Evolutionary conservation across 2,797 vertebrate species (phyloP).

Genomic region (Miichthys miiuy): DNA sequence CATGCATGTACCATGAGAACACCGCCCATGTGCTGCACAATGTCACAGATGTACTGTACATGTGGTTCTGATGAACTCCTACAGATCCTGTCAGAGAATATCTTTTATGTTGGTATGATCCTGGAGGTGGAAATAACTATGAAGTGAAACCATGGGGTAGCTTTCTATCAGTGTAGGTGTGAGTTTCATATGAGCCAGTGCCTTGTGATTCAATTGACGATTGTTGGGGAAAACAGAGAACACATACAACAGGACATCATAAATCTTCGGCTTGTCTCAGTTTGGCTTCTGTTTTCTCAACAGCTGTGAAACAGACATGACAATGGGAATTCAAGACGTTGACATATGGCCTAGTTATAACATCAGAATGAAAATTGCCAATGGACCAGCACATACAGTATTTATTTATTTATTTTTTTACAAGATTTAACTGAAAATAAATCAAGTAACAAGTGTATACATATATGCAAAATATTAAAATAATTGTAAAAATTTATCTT

Average conservation of each 20-base stretch:
- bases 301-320: conserved; percentile 30
- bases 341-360: not conserved
- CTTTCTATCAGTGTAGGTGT: conserved; percentile 68
- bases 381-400: not conserved
- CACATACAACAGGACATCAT: conserved; percentile 11
- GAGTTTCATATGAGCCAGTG: conserved; percentile 51
- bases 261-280: conserved; percentile 33
- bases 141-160: conserved; percentile 55
- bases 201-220: conserved; percentile 63
- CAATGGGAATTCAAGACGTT: not conserved
- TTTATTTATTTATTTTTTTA: no score
- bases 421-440: no score
- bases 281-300: conserved; percentile 31
- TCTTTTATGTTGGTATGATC: conserved; percentile 54
- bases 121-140: conserved; percentile 56
- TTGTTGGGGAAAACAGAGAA: conserved; percentile 71
- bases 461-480: no score
- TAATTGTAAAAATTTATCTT: no score
- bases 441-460: no score
- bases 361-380: not conserved
- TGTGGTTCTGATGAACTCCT: conserved; percentile 48
- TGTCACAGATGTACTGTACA: conserved; percentile 50
- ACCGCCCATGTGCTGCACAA: conserved; percentile 63
- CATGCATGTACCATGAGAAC: conserved; percentile 59
- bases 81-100: conserved; percentile 62